These are phyloP conservation scores for Homalodisca vitripennis DNA, from an alignment of 1,140 invertebrate species.

Conservation along the genomic window DNA sequence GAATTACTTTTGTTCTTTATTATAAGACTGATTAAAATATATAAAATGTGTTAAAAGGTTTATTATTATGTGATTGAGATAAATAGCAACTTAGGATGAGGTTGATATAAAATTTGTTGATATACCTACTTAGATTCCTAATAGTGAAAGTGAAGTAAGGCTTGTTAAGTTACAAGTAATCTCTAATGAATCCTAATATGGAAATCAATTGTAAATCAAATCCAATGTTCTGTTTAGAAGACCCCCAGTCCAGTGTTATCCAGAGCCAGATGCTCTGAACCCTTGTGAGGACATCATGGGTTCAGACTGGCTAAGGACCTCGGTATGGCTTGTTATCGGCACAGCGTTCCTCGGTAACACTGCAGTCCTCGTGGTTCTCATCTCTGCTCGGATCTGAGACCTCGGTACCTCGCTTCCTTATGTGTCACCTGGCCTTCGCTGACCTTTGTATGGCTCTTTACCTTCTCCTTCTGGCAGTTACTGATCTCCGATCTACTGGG, in stretches of 20 bases:
- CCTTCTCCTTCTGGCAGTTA: slow-evolving; percentile 59
- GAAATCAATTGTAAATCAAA: too few species aligned
- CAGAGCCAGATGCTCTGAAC: slow-evolving; percentile 62
- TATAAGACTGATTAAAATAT: too few species aligned
- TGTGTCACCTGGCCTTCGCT: slow-evolving; percentile 66
- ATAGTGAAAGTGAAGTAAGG: too few species aligned
- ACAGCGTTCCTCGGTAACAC: slow-evolving; percentile 57
- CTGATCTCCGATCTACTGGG: slow-evolving; percentile 61
- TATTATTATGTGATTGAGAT: too few species aligned
- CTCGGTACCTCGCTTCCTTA: slow-evolving; percentile 64
- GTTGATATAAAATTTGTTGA: too few species aligned
- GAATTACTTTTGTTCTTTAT: too few species aligned
- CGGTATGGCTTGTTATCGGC: slow-evolving; percentile 62
- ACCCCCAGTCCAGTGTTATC: slow-evolving; percentile 51
- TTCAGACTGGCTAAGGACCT: slow-evolving; percentile 44
- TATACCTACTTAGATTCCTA: too few species aligned
- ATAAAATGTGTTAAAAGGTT: too few species aligned
- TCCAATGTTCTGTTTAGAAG: slow-evolving; percentile 32
- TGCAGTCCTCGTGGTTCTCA: slow-evolving; percentile 55
- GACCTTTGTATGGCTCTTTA: slow-evolving; percentile 67
- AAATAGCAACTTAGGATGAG: too few species aligned
- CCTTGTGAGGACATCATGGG: slow-evolving; percentile 70
- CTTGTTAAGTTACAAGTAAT: too few species aligned
- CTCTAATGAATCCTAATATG: too few species aligned
- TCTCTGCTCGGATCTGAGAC: slow-evolving; percentile 43